Evolutionary conservation across 2,797 vertebrate genomes (phyloP).

Genomic region (Anguilla anguilla): DNA sequence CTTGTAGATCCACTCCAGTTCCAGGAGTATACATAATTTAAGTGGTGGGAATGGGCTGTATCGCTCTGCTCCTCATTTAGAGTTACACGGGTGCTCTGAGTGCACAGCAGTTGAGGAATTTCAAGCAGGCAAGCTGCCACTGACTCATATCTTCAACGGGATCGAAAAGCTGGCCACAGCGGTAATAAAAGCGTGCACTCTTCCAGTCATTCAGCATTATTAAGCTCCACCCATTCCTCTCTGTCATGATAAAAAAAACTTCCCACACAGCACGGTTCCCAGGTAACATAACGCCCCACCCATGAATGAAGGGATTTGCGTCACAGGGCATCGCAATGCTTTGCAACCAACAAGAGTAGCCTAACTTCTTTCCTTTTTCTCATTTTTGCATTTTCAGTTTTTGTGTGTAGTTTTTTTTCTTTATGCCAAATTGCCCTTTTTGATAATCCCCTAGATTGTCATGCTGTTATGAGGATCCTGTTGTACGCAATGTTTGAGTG

Average conservation of each 20-base stretch:
- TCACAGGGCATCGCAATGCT: not conserved
- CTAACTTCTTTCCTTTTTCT: constrained; percentile 34
- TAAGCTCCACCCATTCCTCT: not conserved
- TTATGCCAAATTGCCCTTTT: not conserved
- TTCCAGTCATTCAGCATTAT: not conserved
- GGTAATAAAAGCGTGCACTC: not conserved
- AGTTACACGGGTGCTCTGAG: constrained; percentile 1
- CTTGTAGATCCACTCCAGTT: constrained; percentile 7
- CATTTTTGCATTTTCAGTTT: constrained; percentile 35
- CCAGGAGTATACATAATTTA: constrained; percentile 23
- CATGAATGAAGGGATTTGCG: not conserved
- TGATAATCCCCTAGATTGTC: not conserved
- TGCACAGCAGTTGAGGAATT: constrained; percentile 1
- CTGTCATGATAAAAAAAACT: not conserved
- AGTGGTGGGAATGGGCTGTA: not conserved
- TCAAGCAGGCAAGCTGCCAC: constrained; percentile 10
- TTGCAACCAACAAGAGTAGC: constrained; percentile 28
- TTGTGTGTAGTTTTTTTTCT: constrained; percentile 7
- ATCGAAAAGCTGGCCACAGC: not conserved
- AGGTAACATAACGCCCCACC: not conserved
- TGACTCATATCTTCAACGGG: constrained; percentile 9
- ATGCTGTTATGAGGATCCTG: not conserved
- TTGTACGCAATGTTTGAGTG: not conserved
- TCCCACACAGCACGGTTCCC: not conserved
- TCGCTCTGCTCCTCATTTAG: not conserved